Percentiles rank a stretch among this genome's conserved stretches.
Evolutionary conservation across 2,113 vertebrate species (phyloP).

Genomic region (Myotis lucifugus): DNA sequence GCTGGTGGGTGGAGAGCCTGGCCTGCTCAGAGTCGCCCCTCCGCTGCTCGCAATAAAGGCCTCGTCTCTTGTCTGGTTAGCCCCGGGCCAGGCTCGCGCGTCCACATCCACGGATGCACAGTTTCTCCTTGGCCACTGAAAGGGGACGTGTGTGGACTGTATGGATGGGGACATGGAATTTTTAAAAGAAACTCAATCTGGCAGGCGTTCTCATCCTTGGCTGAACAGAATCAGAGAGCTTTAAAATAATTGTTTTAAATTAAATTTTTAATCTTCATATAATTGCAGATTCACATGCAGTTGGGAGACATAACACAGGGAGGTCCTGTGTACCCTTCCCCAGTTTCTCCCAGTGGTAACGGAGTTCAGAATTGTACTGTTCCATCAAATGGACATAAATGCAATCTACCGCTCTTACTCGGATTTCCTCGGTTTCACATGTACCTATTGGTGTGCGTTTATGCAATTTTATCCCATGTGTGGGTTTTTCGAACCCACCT

Average conservation of each 20-base stretch:
- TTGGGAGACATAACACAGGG: background rate
- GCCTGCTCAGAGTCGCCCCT: background rate
- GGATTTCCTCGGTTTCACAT: background rate
- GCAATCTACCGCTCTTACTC: background rate
- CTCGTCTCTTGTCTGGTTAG: accelerated
- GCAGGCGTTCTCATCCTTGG: background rate
- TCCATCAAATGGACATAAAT: background rate
- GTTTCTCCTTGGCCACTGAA: background rate
- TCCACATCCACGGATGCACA: accelerated
- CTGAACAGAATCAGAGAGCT: background rate
- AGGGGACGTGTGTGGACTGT: background rate
- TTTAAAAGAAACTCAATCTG: background rate
- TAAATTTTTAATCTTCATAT: background rate
- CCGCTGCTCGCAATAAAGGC: accelerated
- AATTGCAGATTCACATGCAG: background rate
- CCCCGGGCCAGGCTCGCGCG: accelerated
- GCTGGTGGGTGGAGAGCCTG: background rate
- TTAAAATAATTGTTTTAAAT: background rate
- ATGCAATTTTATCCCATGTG: background rate
- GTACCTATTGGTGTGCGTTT: background rate
- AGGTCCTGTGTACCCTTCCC: background rate
- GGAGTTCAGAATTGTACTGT: background rate
- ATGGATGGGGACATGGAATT: background rate
- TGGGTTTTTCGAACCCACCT: too few relatives aligned
- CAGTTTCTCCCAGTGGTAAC: background rate